A percentile compares a stretch with the other conserved stretches of the same genome.
Evolutionary conservation across 2,888 invertebrate genomes (phyloP).

Genomic region (Conops quadrifasciatus): DNA sequence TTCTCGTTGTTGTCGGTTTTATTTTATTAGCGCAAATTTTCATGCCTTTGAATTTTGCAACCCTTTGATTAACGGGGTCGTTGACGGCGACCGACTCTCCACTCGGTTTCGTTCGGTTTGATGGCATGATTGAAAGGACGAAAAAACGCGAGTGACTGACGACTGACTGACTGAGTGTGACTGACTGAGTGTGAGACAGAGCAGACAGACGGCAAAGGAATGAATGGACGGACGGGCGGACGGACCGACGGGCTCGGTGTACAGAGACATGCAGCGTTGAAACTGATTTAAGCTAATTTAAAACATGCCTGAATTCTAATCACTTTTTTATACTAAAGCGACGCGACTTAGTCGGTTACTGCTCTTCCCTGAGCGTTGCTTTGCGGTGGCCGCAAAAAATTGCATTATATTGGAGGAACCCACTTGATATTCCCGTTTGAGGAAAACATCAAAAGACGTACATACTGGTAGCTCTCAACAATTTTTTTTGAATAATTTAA

Average conservation of each 20-base stretch:
- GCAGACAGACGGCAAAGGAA: neutral
- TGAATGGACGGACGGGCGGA: neutral
- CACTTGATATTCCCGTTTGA: no score
- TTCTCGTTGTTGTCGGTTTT: conserved; percentile 21
- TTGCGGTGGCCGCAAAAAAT: no score
- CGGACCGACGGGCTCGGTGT: neutral
- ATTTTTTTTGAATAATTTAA: no score
- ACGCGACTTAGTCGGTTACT: no score
- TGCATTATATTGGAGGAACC: no score
- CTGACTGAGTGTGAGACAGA: no score
- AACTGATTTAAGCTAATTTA: conserved; percentile 21
- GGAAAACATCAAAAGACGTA: no score
- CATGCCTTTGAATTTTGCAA: conserved; percentile 33
- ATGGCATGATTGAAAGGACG: neutral
- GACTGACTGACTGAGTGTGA: no score
- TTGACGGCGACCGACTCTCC: conserved; percentile 20
- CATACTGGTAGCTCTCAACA: no score
- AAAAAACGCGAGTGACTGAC: no score
- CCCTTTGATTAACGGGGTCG: conserved; percentile 35
- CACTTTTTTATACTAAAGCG: neutral
- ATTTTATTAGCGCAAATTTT: conserved; percentile 13
- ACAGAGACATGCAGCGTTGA: no score
- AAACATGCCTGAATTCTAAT: conserved; percentile 6
- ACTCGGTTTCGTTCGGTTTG: neutral
- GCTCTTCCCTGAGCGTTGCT: no score